These are phyloP conservation scores for Gastrophysa polygoni DNA, from an alignment of 2,888 invertebrate genomes.

Conservation along the genomic window DNA sequence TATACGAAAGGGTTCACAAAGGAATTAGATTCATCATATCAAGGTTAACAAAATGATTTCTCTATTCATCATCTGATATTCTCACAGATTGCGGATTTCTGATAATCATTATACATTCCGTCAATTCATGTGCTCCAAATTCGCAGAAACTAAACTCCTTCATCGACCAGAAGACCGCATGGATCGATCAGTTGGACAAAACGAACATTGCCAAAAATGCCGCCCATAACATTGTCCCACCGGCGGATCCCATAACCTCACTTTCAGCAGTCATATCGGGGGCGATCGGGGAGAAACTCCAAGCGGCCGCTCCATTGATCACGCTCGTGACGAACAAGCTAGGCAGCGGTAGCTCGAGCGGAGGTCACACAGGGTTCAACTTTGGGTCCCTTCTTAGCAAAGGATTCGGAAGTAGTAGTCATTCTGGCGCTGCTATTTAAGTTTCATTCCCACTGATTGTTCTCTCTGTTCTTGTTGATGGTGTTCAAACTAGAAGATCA, in stretches of 20 bases:
- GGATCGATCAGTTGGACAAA: slow-evolving; percentile 72
- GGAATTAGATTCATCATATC: no score
- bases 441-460: no score
- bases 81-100: no score
- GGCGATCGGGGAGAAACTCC: slow-evolving; percentile 70
- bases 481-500: neutral
- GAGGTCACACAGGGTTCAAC: slow-evolving; percentile 63
- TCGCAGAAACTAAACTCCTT: slow-evolving; percentile 82
- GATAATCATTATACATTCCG: no score
- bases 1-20: no score
- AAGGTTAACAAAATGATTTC: no score
- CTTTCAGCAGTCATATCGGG: slow-evolving; percentile 71
- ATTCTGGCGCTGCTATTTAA: slow-evolving; percentile 13
- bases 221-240: slow-evolving; percentile 73
- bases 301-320: slow-evolving; percentile 62
- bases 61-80: no score
- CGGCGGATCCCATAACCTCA: slow-evolving; percentile 59
- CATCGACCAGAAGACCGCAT: slow-evolving; percentile 78
- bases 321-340: slow-evolving; percentile 72
- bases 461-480: neutral
- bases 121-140: slow-evolving; percentile 24
- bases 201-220: slow-evolving; percentile 78
- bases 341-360: slow-evolving; percentile 59
- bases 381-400: slow-evolving; percentile 62
- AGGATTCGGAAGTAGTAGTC: slow-evolving; percentile 37